Evolutionary conservation across 2,888 invertebrate species (phyloP).

Genomic region (Odontomyia ornata): DNA sequence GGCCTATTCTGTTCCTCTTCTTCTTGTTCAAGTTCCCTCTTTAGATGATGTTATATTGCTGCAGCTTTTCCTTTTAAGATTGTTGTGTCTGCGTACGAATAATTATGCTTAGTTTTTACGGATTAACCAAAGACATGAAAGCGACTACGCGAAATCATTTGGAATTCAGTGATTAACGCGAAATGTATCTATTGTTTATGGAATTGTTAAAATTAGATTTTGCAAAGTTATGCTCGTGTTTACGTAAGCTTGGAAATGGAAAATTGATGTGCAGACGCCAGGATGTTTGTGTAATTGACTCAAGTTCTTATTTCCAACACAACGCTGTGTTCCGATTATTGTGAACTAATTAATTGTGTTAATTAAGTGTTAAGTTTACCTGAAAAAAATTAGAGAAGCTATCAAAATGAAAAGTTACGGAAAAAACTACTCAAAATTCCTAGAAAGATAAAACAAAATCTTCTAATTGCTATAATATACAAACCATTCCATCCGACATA

Average conservation of each 20-base stretch:
- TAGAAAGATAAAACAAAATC: no score
- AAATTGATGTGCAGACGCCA: neutral
- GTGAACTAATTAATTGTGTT: neutral
- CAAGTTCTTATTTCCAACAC: neutral
- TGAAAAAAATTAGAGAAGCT: no score
- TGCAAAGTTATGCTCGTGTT: neutral
- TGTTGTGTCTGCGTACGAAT: neutral
- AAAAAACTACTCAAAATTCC: no score
- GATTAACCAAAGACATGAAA: no score
- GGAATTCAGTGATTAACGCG: neutral
- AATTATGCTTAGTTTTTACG: no score
- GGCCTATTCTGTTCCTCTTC: neutral
- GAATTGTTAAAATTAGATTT: constrained; percentile 14
- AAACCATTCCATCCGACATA: neutral
- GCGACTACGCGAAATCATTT: no score
- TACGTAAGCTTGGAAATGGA: neutral
- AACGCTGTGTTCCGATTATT: neutral
- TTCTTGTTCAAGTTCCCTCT: neutral
- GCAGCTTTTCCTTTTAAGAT: neutral
- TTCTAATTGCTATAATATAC: no score
- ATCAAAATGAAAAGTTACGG: no score
- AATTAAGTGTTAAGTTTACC: no score
- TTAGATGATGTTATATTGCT: neutral
- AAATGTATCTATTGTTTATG: constrained; percentile 28
- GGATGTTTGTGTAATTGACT: neutral